Percentiles rank a stretch among this genome's conserved stretches.
phyloP scores from a whole-genome alignment of 2,888 invertebrate species.

The Pteria penguin region DNA sequence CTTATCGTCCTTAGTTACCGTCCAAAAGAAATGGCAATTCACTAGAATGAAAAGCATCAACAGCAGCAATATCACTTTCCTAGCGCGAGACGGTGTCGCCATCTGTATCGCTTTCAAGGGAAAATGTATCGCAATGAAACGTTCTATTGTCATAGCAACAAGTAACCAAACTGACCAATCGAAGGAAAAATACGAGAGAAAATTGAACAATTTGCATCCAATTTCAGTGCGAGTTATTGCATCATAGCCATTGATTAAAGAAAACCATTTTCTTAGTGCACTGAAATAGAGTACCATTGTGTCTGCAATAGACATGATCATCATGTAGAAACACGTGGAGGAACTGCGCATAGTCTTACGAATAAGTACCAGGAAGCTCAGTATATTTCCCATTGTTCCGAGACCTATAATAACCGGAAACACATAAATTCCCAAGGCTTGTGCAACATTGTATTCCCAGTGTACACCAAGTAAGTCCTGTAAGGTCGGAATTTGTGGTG shows the following conservation, averaged over 20 bases:
- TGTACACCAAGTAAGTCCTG: slow-evolving; percentile 48
- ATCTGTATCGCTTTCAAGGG: slow-evolving; percentile 62
- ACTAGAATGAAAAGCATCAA: slow-evolving; percentile 48
- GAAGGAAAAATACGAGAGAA: slow-evolving; percentile 64
- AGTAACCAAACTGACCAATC: slow-evolving; percentile 70
- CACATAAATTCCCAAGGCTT: slow-evolving; percentile 57
- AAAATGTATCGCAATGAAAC: slow-evolving; percentile 67
- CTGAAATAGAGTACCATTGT: slow-evolving; percentile 61
- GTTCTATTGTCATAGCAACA: slow-evolving; percentile 72
- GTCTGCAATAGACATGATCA: slow-evolving; percentile 63
- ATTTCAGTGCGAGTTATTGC: slow-evolving; percentile 44
- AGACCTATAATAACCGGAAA: slow-evolving; percentile 61
- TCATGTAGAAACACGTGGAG: slow-evolving; percentile 70
- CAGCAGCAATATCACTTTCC: slow-evolving; percentile 47
- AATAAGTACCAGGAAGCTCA: slow-evolving; percentile 67
- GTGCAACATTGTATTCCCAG: slow-evolving; percentile 52
- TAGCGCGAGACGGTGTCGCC: slow-evolving; percentile 61
- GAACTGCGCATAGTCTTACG: slow-evolving; percentile 58
- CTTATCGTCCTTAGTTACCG: slow-evolving; percentile 49
- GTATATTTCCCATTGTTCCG: slow-evolving; percentile 67
- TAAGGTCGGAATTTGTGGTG: slow-evolving; percentile 34
- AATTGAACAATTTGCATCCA: slow-evolving; percentile 56
- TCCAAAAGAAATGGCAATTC: slow-evolving; percentile 68
- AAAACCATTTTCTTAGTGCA: slow-evolving; percentile 65
- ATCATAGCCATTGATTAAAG: slow-evolving; percentile 53